Base-by-base conservation (phyloP, 2,797 vertebrate species). In the Argyrosomus regius region DNA sequence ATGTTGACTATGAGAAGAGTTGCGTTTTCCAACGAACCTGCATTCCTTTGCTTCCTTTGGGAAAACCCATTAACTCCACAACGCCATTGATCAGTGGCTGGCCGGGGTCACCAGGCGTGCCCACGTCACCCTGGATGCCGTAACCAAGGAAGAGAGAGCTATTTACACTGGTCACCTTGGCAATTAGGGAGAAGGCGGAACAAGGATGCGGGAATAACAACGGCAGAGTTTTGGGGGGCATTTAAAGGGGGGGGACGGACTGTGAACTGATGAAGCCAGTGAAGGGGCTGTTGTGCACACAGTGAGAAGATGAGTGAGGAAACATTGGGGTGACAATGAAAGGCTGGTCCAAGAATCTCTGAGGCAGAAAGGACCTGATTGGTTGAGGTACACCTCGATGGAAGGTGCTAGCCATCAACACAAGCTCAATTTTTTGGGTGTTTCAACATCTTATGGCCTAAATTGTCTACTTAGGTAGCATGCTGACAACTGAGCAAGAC, bases 41-140 rank as follows among this genome's bases (percentile, higher is more conserved):
- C 77, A 88, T 92, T 94, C 97, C 97, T 96, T 96, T 96, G 86
- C 96, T 94, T 75, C 97, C 97, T 95, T 98, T 97, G 75, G 97
- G 94, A 90, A 96, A 95, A 83, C 96, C 96, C 94, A 96, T 94
- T 92, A 97, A 97, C 91, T 98, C 97, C 85, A 96, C 92, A 84
- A 95, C 91, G 80, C 96, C 96, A 84, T 95, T 97, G 88, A 96
- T 95, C 90, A 96, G 94, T 69, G 96, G 96, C 72, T 94, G 96
- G 88, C 97, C 97, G 45, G 96, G 94, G 83, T 95, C 96, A 12
- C 97, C 97, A 48, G 96, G 96, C 65, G 91, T 91, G 39, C 97
- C 97, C 85, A 97, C 96, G 80, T 98, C 96, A 2, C 97, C 97
- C 97, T 98, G 93, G 84, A 93, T 85, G 66, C 68, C 83, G 86